Evolutionary conservation across 2,888 invertebrate genomes (phyloP), one percentile per base, ranked within the genome.

Genomic region (Pyrochroa serraticornis): DNA sequence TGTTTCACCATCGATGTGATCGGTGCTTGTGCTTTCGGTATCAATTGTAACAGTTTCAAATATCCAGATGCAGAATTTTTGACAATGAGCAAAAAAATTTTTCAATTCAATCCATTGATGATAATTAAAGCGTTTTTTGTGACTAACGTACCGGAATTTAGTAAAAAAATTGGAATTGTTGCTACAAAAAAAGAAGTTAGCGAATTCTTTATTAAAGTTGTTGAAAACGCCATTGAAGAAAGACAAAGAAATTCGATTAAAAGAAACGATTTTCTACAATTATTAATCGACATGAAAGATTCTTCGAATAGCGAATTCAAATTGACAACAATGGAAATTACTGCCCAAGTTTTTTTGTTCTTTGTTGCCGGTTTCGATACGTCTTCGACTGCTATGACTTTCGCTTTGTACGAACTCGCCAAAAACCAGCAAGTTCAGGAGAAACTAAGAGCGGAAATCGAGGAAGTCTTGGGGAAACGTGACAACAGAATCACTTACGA

Each of bases 351-450:
- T 6, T 75, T 86, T 32, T 71, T 86, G 1, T 86, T 87, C 73
- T 81, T 86, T 1, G 73, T 84, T 46, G 86, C 84, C 45, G 86
- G 86, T 0, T 86, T 82, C 66, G 86, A 87, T 69, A 86, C 86
- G 0, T 84, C 85, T 0, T 83, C 85, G 47, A 84, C 84, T 0
- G 70, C 84, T n/a, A 68, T 85, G 33, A 82, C 84, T 0, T 85
- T 84, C 62, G 82, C 82, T 0, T 75, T 83, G 7, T 83, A 84
- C 66, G 81, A 82, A 8, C 66, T 87, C 37, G 83, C 85, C 0
- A 49, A 58, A 9, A 71, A 82, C 62, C 74, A 69, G 1, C 72
- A 79, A 1, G 58, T 81, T 1, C 84, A 84, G 57, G 69, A 78
- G 0, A 79, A 73, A 59, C 57, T 82, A 1, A 74, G 81, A 7